Evolutionary conservation across 2,888 invertebrate species (phyloP), one percentile per base, ranked within the genome.

Genomic region (Glyphotaelius pellucidus): DNA sequence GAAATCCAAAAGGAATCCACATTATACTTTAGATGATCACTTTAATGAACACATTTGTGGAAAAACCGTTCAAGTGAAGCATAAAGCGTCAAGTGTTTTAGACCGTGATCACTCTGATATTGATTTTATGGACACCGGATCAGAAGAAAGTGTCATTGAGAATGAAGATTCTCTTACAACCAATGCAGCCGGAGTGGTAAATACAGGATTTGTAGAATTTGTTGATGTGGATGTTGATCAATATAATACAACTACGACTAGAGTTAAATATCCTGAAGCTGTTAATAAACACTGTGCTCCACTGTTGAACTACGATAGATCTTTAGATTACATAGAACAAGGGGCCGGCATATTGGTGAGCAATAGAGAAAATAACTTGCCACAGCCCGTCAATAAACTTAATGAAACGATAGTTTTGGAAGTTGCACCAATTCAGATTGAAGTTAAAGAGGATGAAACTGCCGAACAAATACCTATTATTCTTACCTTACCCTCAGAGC

Each of bases 91-190:
- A 15, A 94, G 94, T 30, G 92, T 94, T 52, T 94, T 94, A 15
- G 89, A 86, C 11, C 90, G 91, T 30, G 93, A 93, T 88, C 93
- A 93, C 84, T 93, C 98, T 94, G 97, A 98, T 94, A 97, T 98
- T 93, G 98, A 98, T 94, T 98, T 98, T 94, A 98, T 98, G 96
- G 98, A 98, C 94, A 98, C 98, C 0, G 98, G 98, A 0, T 98
- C 98, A 0, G 98, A 98, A 94, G 98, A 98, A n/a, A 97, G 97
- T 32, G 97, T 97, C 30, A 96, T 97, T 5, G 98, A 97, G 94
- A 97, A 96, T 25, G 87, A 91, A 30, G 90, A 92, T 80, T 88
- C 83, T 80, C 79, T 85, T 32, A 80, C 47, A 11, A 38, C 88
- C 47, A 90, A 92, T 79, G 83, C 52, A 38, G 81, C 90, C 19